These are phyloP conservation scores for Abrostola triplasia DNA, from an alignment of 2,888 invertebrate species.

Conservation along the genomic window DNA sequence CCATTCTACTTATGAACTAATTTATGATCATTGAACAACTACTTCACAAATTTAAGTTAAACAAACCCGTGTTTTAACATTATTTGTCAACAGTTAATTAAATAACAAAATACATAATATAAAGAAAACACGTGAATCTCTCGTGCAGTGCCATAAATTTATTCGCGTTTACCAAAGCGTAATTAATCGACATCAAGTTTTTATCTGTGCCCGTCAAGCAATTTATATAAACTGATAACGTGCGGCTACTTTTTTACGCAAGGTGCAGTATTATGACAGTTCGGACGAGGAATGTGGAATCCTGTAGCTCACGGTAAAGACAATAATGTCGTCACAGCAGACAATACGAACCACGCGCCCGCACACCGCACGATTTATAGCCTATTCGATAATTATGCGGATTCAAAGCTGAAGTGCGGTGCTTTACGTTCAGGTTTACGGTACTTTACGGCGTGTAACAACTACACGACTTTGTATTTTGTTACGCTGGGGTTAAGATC, in stretches of 20 bases:
- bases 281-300: conserved; percentile 36
- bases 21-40: conserved; percentile 67
- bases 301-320: conserved; percentile 48
- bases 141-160: conserved; percentile 58
- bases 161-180: conserved; percentile 62
- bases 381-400: conserved; percentile 85
- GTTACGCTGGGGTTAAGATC: conserved; percentile 69
- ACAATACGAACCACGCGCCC: conserved; percentile 61
- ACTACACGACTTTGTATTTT: conserved; percentile 75
- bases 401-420: conserved; percentile 80
- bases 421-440: conserved; percentile 78
- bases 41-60: conserved; percentile 42
- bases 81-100: conserved; percentile 25
- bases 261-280: conserved; percentile 54
- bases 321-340: conserved; percentile 64
- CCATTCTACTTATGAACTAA: conserved; percentile 58
- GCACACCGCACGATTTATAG: conserved; percentile 78
- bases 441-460: conserved; percentile 72
- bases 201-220: conserved; percentile 65
- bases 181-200: conserved; percentile 71
- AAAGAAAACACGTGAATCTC: conserved; percentile 30
- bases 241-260: conserved; percentile 61
- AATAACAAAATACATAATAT: conserved; percentile 23
- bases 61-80: conserved; percentile 15
- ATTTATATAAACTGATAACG: conserved; percentile 64